Base-by-base conservation (phyloP, 2,113 vertebrate species). In the Puntigrus tetrazona region DNA sequence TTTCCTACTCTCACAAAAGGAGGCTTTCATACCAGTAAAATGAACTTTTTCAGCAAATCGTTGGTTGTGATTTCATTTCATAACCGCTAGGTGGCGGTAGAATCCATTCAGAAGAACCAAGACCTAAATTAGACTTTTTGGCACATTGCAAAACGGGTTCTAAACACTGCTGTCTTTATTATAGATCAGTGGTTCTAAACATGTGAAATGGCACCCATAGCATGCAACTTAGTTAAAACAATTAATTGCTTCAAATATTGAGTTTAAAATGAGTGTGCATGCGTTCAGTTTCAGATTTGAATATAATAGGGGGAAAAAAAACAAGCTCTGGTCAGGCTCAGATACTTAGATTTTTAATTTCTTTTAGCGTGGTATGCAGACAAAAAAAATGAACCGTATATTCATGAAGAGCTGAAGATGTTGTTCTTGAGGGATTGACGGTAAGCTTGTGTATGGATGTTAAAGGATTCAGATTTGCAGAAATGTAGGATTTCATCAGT, bases 21-120 rank as follows among this genome's bases (percentile, higher is more conserved):
- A 78, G 11, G 41, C n/a, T 73, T 75, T 75, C 43, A 50, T 75
- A 47, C 73, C 18, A 80, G 41, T 67, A 80, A 67, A 67, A 1
- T 75, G 34, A 3, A 47, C 8, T 67, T 80, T 45, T 65, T 5
- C n/a, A 31, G 25, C 78, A 67, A 65, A 34, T 65, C 22, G 25
- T 27, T 47, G 27, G 59, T 29, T 80, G 59, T 67, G 3, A 1
- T 65, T 67, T 47, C 41, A 31, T 31, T 47, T 47, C 59, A 22
- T 34, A 9, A 29, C 25, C 38, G 5, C 22, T 65, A 67, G 78
- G 20, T 80, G 78, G 25, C 57, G 0, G 25, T 47, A 47, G n/a
- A 80, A 5, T 31, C 59, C 47, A 27, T 36, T 36, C 18, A 22
- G 16, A 14, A 50, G 47, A 50, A 50, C 47, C 47, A 50, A 50